phyloP scores from a whole-genome alignment of 2,888 invertebrate species.

The Chrysodeixis includens region DNA sequence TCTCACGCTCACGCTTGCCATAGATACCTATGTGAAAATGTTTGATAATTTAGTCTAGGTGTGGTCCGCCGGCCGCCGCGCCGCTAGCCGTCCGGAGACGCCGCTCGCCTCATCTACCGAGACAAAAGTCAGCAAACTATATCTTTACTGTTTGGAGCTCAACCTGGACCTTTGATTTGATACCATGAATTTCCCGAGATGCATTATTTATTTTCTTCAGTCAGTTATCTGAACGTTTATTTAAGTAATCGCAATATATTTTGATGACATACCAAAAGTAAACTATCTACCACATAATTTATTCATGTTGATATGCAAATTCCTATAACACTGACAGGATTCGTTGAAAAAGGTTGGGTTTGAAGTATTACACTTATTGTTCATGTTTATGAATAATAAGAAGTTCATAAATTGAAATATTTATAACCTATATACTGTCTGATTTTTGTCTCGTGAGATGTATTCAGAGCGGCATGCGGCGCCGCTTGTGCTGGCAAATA shows the following conservation, averaged over 20 bases:
- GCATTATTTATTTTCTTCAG: too few species aligned
- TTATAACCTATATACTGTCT: constrained; percentile 64
- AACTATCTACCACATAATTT: not conserved
- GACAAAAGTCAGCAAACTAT: constrained; percentile 85
- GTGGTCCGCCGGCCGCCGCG: constrained; percentile 86
- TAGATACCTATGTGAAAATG: constrained; percentile 90
- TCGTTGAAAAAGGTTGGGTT: not conserved
- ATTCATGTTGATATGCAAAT: not conserved
- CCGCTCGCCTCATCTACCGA: constrained; percentile 89
- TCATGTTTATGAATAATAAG: not conserved
- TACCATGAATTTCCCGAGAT: not conserved
- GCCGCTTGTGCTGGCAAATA: constrained; percentile 87
- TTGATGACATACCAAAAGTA: not conserved
- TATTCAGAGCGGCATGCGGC: constrained; percentile 81
- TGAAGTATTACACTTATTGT: not conserved
- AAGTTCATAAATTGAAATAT: not conserved
- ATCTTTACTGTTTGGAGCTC: constrained; percentile 55
- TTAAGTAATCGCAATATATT: not conserved
- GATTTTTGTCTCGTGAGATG: constrained; percentile 90
- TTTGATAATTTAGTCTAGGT: constrained; percentile 88
- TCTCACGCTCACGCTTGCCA: constrained; percentile 90
- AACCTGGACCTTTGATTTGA: constrained; percentile 42
- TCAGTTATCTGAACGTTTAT: not conserved
- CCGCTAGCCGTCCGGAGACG: constrained; percentile 82
- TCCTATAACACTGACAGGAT: not conserved